A percentile compares a stretch with the other conserved stretches of the same genome.
phyloP scores from a whole-genome alignment of 2,888 invertebrate species.

The Trypoxylon attenuatum region DNA sequence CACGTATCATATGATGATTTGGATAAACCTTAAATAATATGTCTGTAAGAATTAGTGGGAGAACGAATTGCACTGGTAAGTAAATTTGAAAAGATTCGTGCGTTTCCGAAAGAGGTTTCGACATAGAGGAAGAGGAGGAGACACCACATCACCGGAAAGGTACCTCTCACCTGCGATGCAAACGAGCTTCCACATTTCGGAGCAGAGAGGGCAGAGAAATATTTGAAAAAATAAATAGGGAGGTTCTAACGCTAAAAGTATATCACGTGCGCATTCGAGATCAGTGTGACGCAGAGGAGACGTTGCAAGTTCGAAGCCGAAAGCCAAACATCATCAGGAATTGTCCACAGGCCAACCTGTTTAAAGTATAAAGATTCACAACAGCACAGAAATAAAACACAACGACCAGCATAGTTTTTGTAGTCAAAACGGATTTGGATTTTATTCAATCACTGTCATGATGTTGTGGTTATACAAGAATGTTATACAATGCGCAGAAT shows the following conservation, averaged over 20 bases:
- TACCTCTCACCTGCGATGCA: conserved; percentile 51
- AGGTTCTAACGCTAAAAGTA: conserved; percentile 19
- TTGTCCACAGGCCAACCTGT: conserved; percentile 32
- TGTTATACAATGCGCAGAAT: conserved; percentile 70
- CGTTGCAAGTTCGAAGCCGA: conserved; percentile 19
- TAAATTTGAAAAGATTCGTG: conserved; percentile 20
- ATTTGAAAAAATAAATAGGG: conserved; percentile 31
- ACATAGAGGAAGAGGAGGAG: conserved; percentile 35
- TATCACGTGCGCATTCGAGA: conserved; percentile 22
- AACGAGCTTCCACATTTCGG: conserved; percentile 25
- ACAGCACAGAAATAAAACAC: conserved; percentile 68
- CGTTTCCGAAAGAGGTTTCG: conserved; percentile 27
- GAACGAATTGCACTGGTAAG: conserved; percentile 17
- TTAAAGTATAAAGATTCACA: conserved; percentile 56
- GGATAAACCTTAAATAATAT: conserved; percentile 13
- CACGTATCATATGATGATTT: conserved; percentile 21
- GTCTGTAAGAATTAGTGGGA: conserved; percentile 9
- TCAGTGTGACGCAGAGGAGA: conserved; percentile 16
- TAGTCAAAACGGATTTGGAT: conserved; percentile 71
- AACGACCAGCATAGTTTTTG: conserved; percentile 62
- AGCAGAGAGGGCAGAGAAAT: conserved; percentile 22
- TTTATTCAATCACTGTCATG: conserved; percentile 72
- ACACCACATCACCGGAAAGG: conserved; percentile 44
- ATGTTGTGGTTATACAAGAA: conserved; percentile 70
- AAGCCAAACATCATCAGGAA: conserved; percentile 20